Evolutionary conservation across 2,797 vertebrate genomes (phyloP).

Genomic region (Falco columbarius): DNA sequence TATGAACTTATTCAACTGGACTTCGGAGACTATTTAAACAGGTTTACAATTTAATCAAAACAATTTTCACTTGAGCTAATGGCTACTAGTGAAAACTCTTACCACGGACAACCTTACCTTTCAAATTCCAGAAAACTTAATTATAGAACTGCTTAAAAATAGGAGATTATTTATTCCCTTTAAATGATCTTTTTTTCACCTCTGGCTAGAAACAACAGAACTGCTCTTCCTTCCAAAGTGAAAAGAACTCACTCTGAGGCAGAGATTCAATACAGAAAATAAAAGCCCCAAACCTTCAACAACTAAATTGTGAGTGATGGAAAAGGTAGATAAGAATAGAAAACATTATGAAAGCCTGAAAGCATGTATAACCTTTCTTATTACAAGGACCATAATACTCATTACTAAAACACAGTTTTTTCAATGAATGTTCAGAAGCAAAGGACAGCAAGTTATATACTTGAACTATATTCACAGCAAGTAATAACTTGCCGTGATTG

Average conservation of each 20-base stretch:
- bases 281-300: not conserved
- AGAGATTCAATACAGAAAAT: not conserved
- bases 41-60: not conserved
- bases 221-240: not conserved
- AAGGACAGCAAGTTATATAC: not conserved
- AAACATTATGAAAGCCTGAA: not conserved
- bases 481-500: not conserved
- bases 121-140: not conserved
- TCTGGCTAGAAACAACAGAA: not conserved
- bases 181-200: not conserved
- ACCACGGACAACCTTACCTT: not conserved
- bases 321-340: not conserved
- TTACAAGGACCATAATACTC: too few relatives aligned
- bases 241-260: not conserved
- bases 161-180: not conserved
- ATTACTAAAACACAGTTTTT: not conserved
- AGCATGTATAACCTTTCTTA: not conserved
- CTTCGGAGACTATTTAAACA: not conserved
- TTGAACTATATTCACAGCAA: not conserved
- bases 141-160: not conserved
- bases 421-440: not conserved
- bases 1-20: not conserved
- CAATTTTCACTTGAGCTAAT: not conserved
- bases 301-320: not conserved
- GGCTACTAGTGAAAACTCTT: not conserved